Evolutionary conservation across 2,888 invertebrate genomes (phyloP).

Genomic region (Ariolimax columbianus): DNA sequence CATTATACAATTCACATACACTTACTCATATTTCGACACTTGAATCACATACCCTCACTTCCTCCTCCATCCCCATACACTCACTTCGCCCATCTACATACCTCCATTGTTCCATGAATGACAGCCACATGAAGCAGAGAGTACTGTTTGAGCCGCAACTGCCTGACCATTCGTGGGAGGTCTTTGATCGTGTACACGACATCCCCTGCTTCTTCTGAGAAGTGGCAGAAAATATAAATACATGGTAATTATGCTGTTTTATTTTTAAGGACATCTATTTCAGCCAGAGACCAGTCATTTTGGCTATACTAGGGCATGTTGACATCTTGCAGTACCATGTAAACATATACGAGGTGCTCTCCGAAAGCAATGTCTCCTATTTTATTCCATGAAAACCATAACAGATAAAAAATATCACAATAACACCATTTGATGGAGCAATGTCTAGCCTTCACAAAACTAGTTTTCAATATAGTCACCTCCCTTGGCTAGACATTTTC

Average conservation of each 20-base stretch:
- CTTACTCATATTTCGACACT: neutral
- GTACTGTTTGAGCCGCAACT: conserved; percentile 45
- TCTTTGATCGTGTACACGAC: conserved; percentile 23
- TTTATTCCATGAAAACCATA: too few species aligned
- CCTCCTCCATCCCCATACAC: neutral
- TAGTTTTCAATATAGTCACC: too few species aligned
- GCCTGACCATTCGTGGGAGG: conserved; percentile 25
- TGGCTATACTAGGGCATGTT: too few species aligned
- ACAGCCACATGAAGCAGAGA: conserved; percentile 51
- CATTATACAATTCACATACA: neutral
- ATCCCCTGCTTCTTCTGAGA: conserved; percentile 28
- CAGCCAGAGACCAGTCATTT: too few species aligned
- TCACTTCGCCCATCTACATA: neutral
- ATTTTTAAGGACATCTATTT: too few species aligned
- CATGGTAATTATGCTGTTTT: neutral
- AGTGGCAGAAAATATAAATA: neutral
- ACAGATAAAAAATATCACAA: too few species aligned
- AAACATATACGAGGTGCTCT: too few species aligned
- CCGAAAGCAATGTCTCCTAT: too few species aligned
- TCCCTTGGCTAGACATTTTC: too few species aligned
- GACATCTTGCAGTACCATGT: too few species aligned
- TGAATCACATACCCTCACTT: neutral
- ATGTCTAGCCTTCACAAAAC: too few species aligned
- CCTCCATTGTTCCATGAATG: conserved; percentile 48
- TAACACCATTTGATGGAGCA: too few species aligned